These are phyloP conservation scores for Papilio polyxenes DNA, from an alignment of 1,140 invertebrate species.

Conservation along the genomic window DNA sequence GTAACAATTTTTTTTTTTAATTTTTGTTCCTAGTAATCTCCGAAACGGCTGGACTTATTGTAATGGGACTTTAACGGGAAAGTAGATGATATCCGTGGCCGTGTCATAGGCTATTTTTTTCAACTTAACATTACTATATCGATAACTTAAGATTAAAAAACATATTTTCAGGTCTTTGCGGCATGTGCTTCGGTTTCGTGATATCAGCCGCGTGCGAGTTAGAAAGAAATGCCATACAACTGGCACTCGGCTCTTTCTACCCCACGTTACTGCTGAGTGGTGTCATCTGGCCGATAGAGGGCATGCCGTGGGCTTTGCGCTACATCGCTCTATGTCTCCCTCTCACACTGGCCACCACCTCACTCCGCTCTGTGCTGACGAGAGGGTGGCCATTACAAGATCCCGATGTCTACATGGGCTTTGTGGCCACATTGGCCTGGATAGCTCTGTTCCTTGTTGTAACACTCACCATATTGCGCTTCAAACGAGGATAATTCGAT, in stretches of 20 bases:
- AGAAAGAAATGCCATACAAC: conserved; percentile 96
- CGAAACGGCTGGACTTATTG: too few species aligned
- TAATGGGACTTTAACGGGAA: too few species aligned
- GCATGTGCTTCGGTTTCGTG: conserved; percentile 97
- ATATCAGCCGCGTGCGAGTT: conserved; percentile 95
- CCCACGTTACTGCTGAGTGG: conserved; percentile 94
- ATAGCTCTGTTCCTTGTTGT: conserved; percentile 92
- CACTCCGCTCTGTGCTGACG: conserved; percentile 92
- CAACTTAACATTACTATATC: too few species aligned
- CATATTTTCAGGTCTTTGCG: conserved; percentile 84
- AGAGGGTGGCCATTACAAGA: conserved; percentile 93
- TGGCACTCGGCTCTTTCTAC: conserved; percentile 96
- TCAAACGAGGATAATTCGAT: conserved; percentile 82
- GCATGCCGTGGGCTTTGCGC: conserved; percentile 92
- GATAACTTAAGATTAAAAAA: too few species aligned
- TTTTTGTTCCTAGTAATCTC: too few species aligned
- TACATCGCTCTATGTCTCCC: conserved; percentile 93
- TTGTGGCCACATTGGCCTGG: conserved; percentile 93
- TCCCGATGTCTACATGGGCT: conserved; percentile 93
- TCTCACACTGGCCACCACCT: conserved; percentile 94
- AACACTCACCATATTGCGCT: conserved; percentile 89
- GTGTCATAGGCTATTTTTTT: neutral
- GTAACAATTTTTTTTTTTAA: too few species aligned
- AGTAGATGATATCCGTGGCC: too few species aligned
- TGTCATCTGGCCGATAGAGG: conserved; percentile 93